Evolutionary conservation across 2,797 vertebrate species (phyloP), one percentile per base, ranked within the genome.

Genomic region (Rhynchotus rufescens): DNA sequence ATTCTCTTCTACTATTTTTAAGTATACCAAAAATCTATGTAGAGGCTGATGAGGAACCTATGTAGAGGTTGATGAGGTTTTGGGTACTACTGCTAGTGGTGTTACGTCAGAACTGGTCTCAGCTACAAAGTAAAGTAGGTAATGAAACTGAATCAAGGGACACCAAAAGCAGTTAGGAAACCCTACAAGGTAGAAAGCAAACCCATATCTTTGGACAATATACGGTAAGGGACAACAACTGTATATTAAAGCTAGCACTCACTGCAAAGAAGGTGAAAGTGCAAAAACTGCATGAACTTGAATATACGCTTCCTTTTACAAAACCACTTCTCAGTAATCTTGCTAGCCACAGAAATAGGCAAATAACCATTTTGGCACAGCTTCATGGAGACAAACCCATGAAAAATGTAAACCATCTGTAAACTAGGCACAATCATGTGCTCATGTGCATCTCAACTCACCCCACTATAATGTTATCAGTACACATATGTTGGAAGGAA

Each of bases 71-170:
- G 36, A 36, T 36, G 36, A 36, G 36, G 26, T 72, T 28, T 15
- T 16, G 12, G 14, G 83, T 21, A 79, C 16, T 66, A 54, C 28
- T 45, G 23, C 32, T 83, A 69, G 57, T 22, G 59, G 10, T 25
- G 15, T 28, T 28, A 77, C 14, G 80, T 59, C 79, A 85, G n/a
- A 73, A 12, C 51, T 38, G 22, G 49, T 56, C 36, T 9, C n/a
- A 80, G 62, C 64, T 60, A 13, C 67, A 67, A 40, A 49, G 66
- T 76, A 66, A 45, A 85, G 69, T 51, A 89, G 62, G 69, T 75
- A 87, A 89, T 71, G 16, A 20, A 93, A 94, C 76, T 5, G 2
- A 72, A 40, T 20, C 61, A 86, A 88, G 32, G n/a, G 60, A 88
- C 44, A 82, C 40, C 78, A 45, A 51, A 65, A 60, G 45, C 5